A percentile compares a stretch with the other conserved stretches of the same genome.
Conservation (phyloP, 2,797 vertebrate genomes). For the Uromys caudimaculatus region DNA sequence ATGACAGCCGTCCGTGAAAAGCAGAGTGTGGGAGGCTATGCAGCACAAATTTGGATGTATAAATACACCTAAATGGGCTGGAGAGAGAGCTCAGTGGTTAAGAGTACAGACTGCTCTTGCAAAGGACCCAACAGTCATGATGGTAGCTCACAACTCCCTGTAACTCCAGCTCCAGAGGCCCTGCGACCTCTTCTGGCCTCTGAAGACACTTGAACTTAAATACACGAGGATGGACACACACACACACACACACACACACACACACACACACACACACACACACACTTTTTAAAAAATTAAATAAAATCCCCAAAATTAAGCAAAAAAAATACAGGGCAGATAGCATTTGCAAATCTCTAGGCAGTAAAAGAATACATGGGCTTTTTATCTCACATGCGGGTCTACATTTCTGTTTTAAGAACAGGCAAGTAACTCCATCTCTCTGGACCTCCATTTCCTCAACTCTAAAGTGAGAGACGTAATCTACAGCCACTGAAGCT, state of each 20-base stretch:
- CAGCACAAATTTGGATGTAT: rapidly evolving
- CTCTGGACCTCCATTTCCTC: not conserved
- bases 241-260: not conserved
- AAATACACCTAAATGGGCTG: not conserved
- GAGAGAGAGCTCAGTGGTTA: not conserved
- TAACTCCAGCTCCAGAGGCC: not conserved
- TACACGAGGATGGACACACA: not conserved
- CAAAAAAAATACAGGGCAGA: not conserved
- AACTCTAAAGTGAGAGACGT: not conserved
- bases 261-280: not conserved
- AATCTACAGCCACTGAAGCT: not conserved
- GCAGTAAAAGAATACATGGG: not conserved
- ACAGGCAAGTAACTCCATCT: not conserved
- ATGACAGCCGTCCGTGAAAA: rapidly evolving
- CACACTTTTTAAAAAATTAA: not conserved
- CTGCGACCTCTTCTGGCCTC: not conserved
- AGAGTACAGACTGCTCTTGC: not conserved
- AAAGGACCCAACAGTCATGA: not conserved
- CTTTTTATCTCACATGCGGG: rapidly evolving
- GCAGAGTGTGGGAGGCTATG: not conserved
- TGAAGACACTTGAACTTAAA: not conserved
- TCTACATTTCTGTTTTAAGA: not conserved
- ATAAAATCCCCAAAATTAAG: not conserved
- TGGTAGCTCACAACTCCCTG: not conserved
- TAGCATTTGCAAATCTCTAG: not conserved